Conservation (phyloP, 2,888 invertebrate genomes). For the Apeira syringaria region DNA sequence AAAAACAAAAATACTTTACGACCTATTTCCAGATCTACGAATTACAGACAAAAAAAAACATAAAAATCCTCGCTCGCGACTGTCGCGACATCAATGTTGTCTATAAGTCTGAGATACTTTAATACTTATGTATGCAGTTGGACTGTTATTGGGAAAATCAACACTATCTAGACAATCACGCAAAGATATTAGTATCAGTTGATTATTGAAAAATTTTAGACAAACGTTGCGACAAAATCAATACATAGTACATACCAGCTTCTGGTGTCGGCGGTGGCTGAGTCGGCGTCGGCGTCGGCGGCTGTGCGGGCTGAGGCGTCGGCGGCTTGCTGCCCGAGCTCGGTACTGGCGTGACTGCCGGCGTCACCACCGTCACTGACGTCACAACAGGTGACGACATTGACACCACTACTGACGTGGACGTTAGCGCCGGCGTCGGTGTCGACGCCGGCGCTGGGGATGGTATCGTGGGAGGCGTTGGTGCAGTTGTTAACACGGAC, state of each 20-base stretch:
- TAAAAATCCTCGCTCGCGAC: too few relatives aligned
- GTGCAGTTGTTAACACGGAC: conserved; percentile 14
- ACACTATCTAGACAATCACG: too few relatives aligned
- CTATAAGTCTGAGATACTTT: too few relatives aligned
- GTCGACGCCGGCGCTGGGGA: conserved; percentile 29
- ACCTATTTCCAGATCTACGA: too few relatives aligned
- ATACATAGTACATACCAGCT: conserved; percentile 47
- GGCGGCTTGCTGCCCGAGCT: conserved; percentile 51
- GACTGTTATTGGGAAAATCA: too few relatives aligned
- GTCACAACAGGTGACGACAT: conserved; percentile 16
- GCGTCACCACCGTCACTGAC: conserved; percentile 25
- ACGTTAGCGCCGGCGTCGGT: conserved; percentile 22
- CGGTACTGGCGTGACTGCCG: conserved; percentile 30
- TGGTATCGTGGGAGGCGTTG: conserved; percentile 25
- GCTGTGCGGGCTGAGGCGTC: conserved; percentile 60
- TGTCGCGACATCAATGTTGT: too few relatives aligned
- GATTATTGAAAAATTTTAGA: too few relatives aligned
- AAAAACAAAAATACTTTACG: too few relatives aligned
- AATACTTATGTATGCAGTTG: too few relatives aligned
- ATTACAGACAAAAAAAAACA: too few relatives aligned
- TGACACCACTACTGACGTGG: conserved; percentile 12
- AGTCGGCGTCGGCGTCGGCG: conserved; percentile 63
- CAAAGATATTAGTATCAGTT: too few relatives aligned
- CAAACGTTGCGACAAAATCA: too few relatives aligned
- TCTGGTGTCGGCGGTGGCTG: conserved; percentile 65